A percentile compares a stretch with the other conserved stretches of the same genome.
phyloP scores from a whole-genome alignment of 2,888 invertebrate genomes.

The Malthinus seriepunctatus region DNA sequence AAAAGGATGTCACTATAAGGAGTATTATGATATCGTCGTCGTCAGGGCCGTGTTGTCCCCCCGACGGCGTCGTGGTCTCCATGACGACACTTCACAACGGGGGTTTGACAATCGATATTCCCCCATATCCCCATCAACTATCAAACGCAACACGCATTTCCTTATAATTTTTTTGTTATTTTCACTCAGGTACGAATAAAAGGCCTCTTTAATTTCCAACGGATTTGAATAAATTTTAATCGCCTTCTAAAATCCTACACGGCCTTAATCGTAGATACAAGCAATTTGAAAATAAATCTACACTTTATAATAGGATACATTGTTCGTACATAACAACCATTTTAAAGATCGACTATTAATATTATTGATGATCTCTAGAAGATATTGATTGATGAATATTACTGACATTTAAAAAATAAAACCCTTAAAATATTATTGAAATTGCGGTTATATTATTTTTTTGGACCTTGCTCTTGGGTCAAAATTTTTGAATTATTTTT shows the following conservation, averaged over 20 bases:
- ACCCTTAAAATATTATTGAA: neutral
- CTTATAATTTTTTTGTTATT: conserved; percentile 10
- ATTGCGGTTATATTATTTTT: too few species aligned
- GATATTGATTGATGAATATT: conserved; percentile 52
- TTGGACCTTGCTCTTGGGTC: too few species aligned
- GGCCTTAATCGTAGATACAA: conserved; percentile 19
- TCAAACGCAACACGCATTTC: conserved; percentile 54
- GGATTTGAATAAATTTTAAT: conserved; percentile 11
- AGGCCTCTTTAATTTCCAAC: neutral
- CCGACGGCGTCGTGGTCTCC: conserved; percentile 57
- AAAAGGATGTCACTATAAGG: conserved; percentile 20
- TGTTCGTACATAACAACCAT: conserved; percentile 53
- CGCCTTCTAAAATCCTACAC: conserved; percentile 22
- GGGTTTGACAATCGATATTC: conserved; percentile 74
- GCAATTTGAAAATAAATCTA: conserved; percentile 40
- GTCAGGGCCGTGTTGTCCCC: conserved; percentile 46
- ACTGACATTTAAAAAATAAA: conserved; percentile 30
- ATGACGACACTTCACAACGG: conserved; percentile 60
- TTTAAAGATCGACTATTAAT: conserved; percentile 53
- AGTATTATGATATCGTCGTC: conserved; percentile 27
- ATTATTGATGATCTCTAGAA: conserved; percentile 53
- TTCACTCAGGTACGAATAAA: neutral
- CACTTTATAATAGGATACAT: conserved; percentile 50
- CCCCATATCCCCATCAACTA: conserved; percentile 66
- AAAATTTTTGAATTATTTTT: too few species aligned